Conservation (phyloP, 2,797 vertebrate species). For the Vireo griseus region DNA sequence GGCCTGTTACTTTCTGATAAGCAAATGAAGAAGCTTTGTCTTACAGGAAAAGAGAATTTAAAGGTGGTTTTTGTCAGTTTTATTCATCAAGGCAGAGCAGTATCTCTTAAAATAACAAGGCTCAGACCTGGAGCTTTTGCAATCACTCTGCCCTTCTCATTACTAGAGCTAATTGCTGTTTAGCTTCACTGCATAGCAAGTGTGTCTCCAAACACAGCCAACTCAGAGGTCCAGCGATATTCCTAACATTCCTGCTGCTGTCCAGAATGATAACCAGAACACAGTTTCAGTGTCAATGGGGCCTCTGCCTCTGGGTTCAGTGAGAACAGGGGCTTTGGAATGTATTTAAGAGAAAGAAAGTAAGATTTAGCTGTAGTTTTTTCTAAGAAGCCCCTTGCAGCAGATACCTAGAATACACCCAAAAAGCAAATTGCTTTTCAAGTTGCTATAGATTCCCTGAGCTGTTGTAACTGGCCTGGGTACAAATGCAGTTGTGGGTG, state of each 20-base stretch:
- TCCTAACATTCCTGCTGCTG: neutral
- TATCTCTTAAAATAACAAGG: neutral
- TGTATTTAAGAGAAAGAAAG: neutral
- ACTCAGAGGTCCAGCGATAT: neutral
- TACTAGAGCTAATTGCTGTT: neutral
- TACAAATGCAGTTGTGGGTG: conserved; percentile 39
- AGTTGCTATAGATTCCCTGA: conserved; percentile 28
- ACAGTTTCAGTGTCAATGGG: neutral
- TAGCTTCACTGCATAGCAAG: neutral
- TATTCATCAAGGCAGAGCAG: neutral
- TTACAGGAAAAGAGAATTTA: neutral
- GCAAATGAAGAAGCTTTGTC: neutral
- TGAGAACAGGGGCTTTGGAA: neutral
- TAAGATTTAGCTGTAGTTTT: neutral
- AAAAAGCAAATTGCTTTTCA: neutral
- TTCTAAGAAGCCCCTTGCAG: neutral
- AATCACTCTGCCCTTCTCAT: neutral
- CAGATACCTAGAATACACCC: neutral
- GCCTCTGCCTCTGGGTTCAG: neutral
- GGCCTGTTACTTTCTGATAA: neutral
- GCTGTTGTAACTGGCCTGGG: conserved; percentile 27
- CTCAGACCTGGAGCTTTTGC: neutral
- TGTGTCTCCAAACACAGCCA: neutral
- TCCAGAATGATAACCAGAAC: neutral
- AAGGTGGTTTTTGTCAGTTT: neutral